Conservation (phyloP, 64 coral and sea anemone species). For the Porites australiensis region DNA sequence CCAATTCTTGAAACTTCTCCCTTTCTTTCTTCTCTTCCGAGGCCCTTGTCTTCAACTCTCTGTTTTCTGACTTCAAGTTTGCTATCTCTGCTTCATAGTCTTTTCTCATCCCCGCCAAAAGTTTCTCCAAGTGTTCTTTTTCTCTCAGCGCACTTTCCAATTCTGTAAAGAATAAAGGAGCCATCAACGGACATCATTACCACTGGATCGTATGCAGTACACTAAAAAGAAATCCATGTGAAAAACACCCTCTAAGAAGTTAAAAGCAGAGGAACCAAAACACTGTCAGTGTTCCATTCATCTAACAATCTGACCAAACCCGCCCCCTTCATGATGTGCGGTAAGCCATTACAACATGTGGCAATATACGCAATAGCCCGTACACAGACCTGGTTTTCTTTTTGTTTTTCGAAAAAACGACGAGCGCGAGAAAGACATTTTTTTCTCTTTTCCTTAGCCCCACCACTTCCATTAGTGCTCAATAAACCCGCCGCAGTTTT, state of each 20-base stretch:
- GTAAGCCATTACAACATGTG: too few relatives aligned
- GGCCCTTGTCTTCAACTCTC: conserved; percentile 20
- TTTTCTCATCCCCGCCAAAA: conserved; percentile 4
- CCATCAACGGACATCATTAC: neutral
- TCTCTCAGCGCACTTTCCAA: neutral
- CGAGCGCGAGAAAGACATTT: too few relatives aligned
- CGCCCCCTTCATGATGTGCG: too few relatives aligned
- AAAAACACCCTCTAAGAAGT: neutral
- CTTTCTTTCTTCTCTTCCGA: neutral
- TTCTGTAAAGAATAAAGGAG: neutral
- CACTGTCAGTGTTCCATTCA: neutral
- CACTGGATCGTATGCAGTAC: neutral
- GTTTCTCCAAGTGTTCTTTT: conserved; percentile 1
- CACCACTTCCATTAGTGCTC: too few relatives aligned
- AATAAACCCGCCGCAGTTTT: too few relatives aligned
- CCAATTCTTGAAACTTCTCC: conserved; percentile 8
- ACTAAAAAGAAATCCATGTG: neutral
- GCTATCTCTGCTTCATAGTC: conserved; percentile 13
- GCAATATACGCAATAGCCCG: too few relatives aligned
- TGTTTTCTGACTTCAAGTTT: conserved; percentile 4
- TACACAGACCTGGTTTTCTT: too few relatives aligned
- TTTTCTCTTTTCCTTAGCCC: too few relatives aligned
- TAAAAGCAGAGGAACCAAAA: conserved; percentile 9
- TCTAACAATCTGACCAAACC: too few relatives aligned
- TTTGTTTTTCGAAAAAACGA: too few relatives aligned